Evolutionary conservation across 1,140 invertebrate genomes (phyloP).

Genomic region (Dinothrombium tinctorium): DNA sequence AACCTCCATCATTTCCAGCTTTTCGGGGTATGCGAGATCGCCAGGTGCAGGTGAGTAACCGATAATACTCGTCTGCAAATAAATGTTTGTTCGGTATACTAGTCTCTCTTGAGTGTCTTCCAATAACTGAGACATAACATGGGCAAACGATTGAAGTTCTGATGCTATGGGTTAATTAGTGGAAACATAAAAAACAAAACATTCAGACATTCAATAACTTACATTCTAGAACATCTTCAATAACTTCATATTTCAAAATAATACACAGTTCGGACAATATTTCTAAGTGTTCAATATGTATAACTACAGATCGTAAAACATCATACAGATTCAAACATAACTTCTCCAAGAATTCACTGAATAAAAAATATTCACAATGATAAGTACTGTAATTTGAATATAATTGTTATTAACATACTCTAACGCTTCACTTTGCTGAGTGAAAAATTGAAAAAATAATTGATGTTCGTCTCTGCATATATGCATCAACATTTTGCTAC

Average conservation of each 20-base stretch:
- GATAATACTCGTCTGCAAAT: constrained; percentile 70
- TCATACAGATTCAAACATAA: constrained; percentile 80
- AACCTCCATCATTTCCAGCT: constrained; percentile 95
- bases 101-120: constrained; percentile 90
- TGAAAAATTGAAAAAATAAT: constrained; percentile 70
- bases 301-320: constrained; percentile 71
- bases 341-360: constrained; percentile 40
- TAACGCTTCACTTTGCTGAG: constrained; percentile 29
- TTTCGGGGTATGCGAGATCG: constrained; percentile 90
- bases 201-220: too few relatives aligned
- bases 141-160: constrained; percentile 55
- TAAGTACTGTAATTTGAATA: too few relatives aligned
- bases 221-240: constrained; percentile 3
- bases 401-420: too few relatives aligned
- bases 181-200: too few relatives aligned
- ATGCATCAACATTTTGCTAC: constrained; percentile 67
- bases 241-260: constrained; percentile 36
- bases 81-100: constrained; percentile 83
- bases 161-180: constrained; percentile 14
- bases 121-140: constrained; percentile 55
- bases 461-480: constrained; percentile 75
- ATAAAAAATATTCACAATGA: too few relatives aligned
- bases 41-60: constrained; percentile 67
- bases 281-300: constrained; percentile 91
- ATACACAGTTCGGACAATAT: constrained; percentile 86